Evolutionary conservation across 2,888 invertebrate genomes (phyloP).

Genomic region (Cetonia aurata): DNA sequence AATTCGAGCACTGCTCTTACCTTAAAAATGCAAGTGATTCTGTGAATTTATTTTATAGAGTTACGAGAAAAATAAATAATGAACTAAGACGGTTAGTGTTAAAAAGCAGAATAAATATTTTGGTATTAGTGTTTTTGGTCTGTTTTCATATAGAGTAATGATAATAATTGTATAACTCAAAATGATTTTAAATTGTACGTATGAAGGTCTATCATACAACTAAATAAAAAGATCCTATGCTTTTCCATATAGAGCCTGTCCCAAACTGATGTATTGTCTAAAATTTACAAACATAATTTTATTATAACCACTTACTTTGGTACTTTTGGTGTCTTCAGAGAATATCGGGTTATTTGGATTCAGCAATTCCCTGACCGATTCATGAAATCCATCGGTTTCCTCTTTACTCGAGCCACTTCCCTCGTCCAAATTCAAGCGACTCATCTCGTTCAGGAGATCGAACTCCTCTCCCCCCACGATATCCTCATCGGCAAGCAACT

Average conservation of each 20-base stretch:
- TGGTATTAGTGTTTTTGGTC: no score
- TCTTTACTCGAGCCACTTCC: conserved; percentile 67
- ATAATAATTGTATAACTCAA: no score
- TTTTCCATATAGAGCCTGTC: no score
- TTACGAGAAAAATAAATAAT: conserved; percentile 18
- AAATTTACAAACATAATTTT: no score
- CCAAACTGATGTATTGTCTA: no score
- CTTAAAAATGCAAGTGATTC: conserved; percentile 56
- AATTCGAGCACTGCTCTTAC: conserved; percentile 73
- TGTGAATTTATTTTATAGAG: conserved; percentile 16
- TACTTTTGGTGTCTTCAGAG: conserved; percentile 70
- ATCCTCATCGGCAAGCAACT: conserved; percentile 58
- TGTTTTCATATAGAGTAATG: no score
- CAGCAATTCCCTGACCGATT: conserved; percentile 74
- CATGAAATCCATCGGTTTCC: conserved; percentile 56
- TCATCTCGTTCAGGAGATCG: conserved; percentile 75
- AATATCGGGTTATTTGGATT: conserved; percentile 81
- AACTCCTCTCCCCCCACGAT: conserved; percentile 65
- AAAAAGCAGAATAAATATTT: no score
- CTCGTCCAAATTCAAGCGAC: conserved; percentile 71
- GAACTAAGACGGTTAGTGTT: no score
- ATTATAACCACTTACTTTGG: no score
- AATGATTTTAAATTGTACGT: no score
- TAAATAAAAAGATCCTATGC: no score
- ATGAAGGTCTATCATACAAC: no score